phyloP scores from a whole-genome alignment of 2,113 vertebrate species.

The Python bivittatus region DNA sequence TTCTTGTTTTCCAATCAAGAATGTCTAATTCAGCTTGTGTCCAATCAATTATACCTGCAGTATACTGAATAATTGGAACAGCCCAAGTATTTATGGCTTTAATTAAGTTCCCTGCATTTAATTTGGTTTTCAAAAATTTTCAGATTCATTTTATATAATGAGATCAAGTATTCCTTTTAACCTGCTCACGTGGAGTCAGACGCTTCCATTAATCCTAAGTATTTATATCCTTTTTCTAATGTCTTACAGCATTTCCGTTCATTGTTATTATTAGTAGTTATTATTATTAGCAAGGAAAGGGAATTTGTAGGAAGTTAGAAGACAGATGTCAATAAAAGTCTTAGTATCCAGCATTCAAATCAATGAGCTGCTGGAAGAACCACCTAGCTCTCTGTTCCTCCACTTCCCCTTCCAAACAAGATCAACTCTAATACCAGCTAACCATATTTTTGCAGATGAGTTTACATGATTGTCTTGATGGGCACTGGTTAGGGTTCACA shows the following conservation, averaged over 20 bases:
- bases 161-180: neutral
- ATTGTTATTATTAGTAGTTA: no score
- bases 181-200: neutral
- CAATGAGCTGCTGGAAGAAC: no score
- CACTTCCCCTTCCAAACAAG: no score
- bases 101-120: neutral
- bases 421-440: no score
- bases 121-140: neutral
- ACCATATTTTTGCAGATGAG: no score
- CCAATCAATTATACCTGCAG: neutral
- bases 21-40: neutral
- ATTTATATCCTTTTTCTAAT: neutral
- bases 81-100: neutral
- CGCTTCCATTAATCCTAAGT: neutral
- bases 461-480: no score
- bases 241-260: neutral
- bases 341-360: no score
- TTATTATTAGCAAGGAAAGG: no score
- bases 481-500: no score
- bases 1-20: neutral
- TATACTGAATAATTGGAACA: neutral
- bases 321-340: no score
- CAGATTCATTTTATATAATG: neutral
- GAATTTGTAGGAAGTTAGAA: no score
- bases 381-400: no score